These are phyloP conservation scores for Pristionchus fissidentatus DNA, from an alignment of 2,888 invertebrate genomes.

Conservation along the genomic window DNA sequence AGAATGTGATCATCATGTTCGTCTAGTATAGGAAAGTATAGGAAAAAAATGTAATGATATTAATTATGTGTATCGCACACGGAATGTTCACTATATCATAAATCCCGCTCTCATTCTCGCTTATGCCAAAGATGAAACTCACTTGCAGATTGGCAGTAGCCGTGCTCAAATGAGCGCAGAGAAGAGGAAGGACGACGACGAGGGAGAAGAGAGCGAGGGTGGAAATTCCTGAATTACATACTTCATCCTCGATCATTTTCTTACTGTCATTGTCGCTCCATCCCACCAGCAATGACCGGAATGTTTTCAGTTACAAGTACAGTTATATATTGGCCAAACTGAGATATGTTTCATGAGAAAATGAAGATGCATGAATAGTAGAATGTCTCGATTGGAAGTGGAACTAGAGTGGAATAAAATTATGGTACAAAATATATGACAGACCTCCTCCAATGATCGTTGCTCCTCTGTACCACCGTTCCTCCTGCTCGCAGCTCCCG, in stretches of 20 bases:
- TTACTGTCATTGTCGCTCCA: constrained; percentile 8
- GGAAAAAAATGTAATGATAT: no score
- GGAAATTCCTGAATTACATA: constrained; percentile 1
- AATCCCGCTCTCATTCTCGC: background rate
- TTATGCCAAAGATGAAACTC: background rate
- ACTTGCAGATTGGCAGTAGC: constrained; percentile 39
- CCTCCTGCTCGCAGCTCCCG: constrained; percentile 31
- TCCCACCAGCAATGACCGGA: constrained; percentile 13
- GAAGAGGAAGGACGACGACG: constrained; percentile 38
- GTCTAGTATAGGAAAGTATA: no score
- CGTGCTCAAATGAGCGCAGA: constrained; percentile 36
- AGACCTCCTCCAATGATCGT: constrained; percentile 20
- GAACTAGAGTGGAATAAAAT: background rate
- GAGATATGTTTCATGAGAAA: background rate
- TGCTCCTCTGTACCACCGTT: constrained; percentile 40
- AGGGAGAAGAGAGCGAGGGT: constrained; percentile 44
- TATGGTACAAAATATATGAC: background rate
- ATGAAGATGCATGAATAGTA: no score
- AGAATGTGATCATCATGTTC: no score
- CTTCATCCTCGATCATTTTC: no score
- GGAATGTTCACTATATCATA: background rate
- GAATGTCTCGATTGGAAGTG: no score
- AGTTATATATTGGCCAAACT: no score
- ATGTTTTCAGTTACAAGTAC: background rate
- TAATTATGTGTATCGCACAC: no score